Base-by-base conservation (phyloP, 2,797 vertebrate species). In the Tangara arthus region DNA sequence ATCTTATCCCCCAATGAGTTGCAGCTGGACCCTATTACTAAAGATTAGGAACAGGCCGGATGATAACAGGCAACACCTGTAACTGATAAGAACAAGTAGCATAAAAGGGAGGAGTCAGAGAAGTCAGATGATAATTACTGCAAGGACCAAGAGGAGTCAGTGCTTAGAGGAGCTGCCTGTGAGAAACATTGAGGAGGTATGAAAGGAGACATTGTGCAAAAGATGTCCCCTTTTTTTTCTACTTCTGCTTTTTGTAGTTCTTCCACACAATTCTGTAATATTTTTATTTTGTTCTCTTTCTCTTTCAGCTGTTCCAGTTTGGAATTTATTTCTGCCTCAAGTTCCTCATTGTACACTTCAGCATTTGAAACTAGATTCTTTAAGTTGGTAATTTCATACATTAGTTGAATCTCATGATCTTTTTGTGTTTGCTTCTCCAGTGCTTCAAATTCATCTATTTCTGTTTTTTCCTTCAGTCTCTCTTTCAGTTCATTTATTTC, bases 361-460 rank as follows among this genome's bases (percentile, higher is more conserved):
- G 27, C 49, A 28, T 50, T 50, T 50, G 49, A 28, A 50, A 50
- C 27, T 28, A 18, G 49, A 28, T 50, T 50, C 49, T 50, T 50
- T 28, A 50, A 18, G 49, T 17, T 18, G 27, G 49, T 28, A 50
- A 28, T 28, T 27, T 50, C 49, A 50, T 50, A 16, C 49, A 28
- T 50, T 50, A 50, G 49, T 50, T 50, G 49, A 50, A 50, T 50
- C 49, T 34, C 98, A 6, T 98, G 97, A 68, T 99, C 98, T 72
- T 98, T 98, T 61, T 96, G 96, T 70, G 97, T 94, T 95, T 98
- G 97, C 55, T 98, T 98, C 97, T 99, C 99, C 46, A 99, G 97
- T 60, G 84, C 89, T 79, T 98, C 97, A 95, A 99, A 99, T 96
- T 99, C 99, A 3, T 98, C 98, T 12, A 95, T 90, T 60, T 99